A percentile compares a stretch with the other conserved stretches of the same genome.
Conservation (phyloP, 2,888 invertebrate genomes). For the Acholoe squamosa region DNA sequence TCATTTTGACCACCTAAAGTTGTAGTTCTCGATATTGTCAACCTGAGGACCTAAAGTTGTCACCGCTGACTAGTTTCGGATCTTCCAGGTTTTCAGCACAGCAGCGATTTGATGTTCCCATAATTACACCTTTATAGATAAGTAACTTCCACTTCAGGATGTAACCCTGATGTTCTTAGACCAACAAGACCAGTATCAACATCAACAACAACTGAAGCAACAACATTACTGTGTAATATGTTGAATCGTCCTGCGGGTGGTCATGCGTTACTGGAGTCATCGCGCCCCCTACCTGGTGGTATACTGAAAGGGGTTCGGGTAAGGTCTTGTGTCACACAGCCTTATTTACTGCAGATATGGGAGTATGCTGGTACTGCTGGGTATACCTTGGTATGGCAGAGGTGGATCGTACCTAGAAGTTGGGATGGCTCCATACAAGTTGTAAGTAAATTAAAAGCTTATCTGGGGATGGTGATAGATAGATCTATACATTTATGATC, state of each 20-base stretch:
- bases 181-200: neutral
- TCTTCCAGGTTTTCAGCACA: too few species aligned
- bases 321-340: neutral
- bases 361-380: neutral
- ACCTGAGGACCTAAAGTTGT: too few species aligned
- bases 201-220: neutral
- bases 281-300: neutral
- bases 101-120: too few species aligned
- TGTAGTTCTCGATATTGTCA: too few species aligned
- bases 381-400: neutral
- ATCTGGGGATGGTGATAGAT: neutral
- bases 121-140: too few species aligned
- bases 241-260: neutral
- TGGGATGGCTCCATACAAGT: neutral
- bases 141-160: neutral
- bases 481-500: too few species aligned
- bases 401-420: neutral
- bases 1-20: too few species aligned
- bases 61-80: too few species aligned
- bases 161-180: neutral
- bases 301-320: neutral
- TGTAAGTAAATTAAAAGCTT: neutral
- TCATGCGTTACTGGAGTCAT: neutral
- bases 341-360: slow-evolving; percentile 18
- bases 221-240: neutral